These are phyloP conservation scores for Corvus hawaiiensis DNA, from an alignment of 2,113 vertebrate species.

Conservation along the genomic window DNA sequence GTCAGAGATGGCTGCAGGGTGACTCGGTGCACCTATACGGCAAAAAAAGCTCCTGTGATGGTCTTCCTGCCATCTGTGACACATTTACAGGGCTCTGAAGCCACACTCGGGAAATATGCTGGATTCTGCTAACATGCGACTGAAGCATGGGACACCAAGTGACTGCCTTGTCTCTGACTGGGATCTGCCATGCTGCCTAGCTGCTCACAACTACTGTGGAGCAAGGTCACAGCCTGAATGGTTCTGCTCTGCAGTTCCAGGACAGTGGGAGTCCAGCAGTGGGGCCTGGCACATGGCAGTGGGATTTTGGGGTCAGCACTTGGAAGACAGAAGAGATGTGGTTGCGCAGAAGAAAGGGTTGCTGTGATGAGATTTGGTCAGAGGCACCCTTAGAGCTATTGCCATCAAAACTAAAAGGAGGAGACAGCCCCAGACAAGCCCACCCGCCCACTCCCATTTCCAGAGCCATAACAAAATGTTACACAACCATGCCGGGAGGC, in stretches of 20 bases:
- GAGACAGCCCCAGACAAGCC: background rate
- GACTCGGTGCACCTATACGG: background rate
- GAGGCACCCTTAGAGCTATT: background rate
- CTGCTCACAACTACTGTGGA: background rate
- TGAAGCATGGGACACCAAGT: background rate
- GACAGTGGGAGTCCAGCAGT: rapidly evolving
- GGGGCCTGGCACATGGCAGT: background rate
- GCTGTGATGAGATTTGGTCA: background rate
- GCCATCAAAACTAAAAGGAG: background rate
- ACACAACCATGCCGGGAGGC: background rate
- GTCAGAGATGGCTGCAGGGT: background rate
- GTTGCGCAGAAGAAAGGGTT: background rate
- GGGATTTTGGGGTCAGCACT: background rate
- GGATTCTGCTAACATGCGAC: background rate
- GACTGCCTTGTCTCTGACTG: background rate
- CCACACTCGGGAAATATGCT: rapidly evolving
- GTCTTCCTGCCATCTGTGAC: background rate
- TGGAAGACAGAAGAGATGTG: background rate
- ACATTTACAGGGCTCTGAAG: background rate
- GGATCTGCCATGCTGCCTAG: background rate
- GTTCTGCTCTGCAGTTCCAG: background rate
- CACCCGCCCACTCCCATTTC: background rate
- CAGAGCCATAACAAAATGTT: background rate
- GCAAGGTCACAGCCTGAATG: background rate
- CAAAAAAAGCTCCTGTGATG: background rate